These are phyloP conservation scores for Tortrix viridana DNA, from an alignment of 2,888 invertebrate genomes.

Conservation along the genomic window DNA sequence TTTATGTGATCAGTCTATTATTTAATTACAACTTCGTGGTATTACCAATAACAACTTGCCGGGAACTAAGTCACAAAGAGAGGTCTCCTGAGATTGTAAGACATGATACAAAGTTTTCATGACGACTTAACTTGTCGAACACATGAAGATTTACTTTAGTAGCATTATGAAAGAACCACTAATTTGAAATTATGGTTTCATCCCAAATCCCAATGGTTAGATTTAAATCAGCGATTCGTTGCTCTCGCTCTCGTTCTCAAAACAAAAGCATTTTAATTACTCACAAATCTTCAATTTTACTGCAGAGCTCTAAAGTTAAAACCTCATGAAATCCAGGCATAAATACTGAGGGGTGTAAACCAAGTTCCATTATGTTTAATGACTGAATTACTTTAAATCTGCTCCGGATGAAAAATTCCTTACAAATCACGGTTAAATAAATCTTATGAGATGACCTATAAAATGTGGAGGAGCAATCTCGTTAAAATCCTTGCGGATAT, in stretches of 20 bases:
- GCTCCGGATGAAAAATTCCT: constrained; percentile 65
- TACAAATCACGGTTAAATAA: constrained; percentile 74
- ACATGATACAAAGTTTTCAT: too few species aligned
- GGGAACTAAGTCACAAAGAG: too few species aligned
- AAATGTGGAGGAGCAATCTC: constrained; percentile 73
- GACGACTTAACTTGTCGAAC: too few species aligned
- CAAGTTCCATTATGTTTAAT: constrained; percentile 68
- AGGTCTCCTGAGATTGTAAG: too few species aligned
- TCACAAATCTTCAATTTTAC: constrained; percentile 35
- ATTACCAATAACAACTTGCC: too few species aligned
- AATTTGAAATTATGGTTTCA: background rate
- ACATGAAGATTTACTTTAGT: background rate
- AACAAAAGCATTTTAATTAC: constrained; percentile 36
- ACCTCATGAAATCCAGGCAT: constrained; percentile 54
- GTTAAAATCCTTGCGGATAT: constrained; percentile 78
- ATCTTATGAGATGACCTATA: constrained; percentile 77
- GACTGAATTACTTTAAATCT: constrained; percentile 72
- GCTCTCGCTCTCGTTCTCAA: constrained; percentile 25
- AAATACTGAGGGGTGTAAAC: constrained; percentile 63
- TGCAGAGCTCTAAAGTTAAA: constrained; percentile 49
- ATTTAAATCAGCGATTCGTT: constrained; percentile 18
- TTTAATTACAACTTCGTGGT: too few species aligned
- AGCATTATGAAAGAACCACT: background rate
- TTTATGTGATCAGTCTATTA: background rate
- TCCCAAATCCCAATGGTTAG: constrained; percentile 5